Evolutionary conservation across 2,797 vertebrate species (phyloP).

Genomic region (Zalophus californianus): DNA sequence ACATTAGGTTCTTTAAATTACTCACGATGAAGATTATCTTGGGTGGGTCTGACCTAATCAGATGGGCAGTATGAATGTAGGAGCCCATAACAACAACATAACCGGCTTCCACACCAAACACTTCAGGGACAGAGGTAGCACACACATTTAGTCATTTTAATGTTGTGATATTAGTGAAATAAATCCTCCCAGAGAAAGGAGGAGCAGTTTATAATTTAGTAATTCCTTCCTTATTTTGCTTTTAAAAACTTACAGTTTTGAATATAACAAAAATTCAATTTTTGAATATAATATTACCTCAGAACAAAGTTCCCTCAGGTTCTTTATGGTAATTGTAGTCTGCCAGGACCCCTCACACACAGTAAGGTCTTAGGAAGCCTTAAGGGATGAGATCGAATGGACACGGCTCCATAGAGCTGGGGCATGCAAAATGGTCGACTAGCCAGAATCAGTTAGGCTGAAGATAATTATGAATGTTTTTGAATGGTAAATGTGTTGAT

Average conservation of each 20-base stretch:
- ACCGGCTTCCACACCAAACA: not conserved
- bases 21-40: not conserved
- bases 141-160: not conserved
- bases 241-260: not conserved
- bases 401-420: not conserved
- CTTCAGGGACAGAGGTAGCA: not conserved
- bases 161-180: not conserved
- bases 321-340: not conserved
- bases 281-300: not conserved
- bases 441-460: not conserved
- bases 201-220: not conserved
- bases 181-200: conserved; percentile 7
- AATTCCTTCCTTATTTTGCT: conserved; percentile 28
- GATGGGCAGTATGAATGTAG: not conserved
- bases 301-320: not conserved
- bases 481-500: conserved; percentile 1
- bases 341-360: not conserved
- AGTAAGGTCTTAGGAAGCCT: not conserved
- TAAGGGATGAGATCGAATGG: not conserved
- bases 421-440: not conserved
- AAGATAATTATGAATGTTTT: conserved; percentile 32
- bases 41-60: not conserved
- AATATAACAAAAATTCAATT: not conserved
- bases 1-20: not conserved
- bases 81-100: no score